These are phyloP conservation scores for Acipenser ruthenus DNA, from an alignment of 2,797 vertebrate species.

Conservation along the genomic window DNA sequence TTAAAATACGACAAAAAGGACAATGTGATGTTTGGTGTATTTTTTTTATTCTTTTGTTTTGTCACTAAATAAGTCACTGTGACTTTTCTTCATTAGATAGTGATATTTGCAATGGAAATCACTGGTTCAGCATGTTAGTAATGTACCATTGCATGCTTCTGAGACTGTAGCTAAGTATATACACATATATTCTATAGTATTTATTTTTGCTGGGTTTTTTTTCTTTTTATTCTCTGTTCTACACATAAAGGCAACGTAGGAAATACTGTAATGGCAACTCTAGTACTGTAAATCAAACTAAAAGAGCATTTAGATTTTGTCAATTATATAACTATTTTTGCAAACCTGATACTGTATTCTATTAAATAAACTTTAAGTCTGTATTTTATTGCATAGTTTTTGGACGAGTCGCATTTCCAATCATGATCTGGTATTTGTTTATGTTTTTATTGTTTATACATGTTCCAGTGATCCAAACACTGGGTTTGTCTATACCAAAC, in stretches of 20 bases:
- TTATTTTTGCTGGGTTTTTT: conserved; percentile 11
- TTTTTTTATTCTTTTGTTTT: conserved; percentile 12
- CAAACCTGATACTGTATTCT: conserved; percentile 50
- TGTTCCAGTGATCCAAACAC: too few species aligned
- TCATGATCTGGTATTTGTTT: background rate
- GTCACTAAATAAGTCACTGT: conserved; percentile 20
- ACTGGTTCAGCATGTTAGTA: conserved; percentile 21
- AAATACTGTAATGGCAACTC: conserved; percentile 30
- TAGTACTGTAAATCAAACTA: conserved; percentile 42
- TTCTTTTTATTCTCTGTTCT: conserved; percentile 7
- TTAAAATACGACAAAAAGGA: background rate
- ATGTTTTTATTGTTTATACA: too few species aligned
- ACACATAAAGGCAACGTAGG: conserved; percentile 22
- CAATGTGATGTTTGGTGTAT: conserved; percentile 5
- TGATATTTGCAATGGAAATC: conserved; percentile 12
- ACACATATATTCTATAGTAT: conserved; percentile 11
- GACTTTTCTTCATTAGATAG: conserved; percentile 23
- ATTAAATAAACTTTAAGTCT: conserved; percentile 50
- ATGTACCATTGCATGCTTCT: conserved; percentile 14
- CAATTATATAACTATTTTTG: conserved; percentile 60
- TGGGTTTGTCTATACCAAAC: too few species aligned
- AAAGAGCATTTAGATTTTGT: conserved; percentile 48
- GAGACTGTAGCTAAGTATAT: conserved; percentile 11
- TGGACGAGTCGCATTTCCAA: background rate
- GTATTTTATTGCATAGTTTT: conserved; percentile 49